Evolutionary conservation across 2,797 vertebrate genomes (phyloP), one percentile per base, ranked within the genome.

Genomic region (Poecilia picta): DNA sequence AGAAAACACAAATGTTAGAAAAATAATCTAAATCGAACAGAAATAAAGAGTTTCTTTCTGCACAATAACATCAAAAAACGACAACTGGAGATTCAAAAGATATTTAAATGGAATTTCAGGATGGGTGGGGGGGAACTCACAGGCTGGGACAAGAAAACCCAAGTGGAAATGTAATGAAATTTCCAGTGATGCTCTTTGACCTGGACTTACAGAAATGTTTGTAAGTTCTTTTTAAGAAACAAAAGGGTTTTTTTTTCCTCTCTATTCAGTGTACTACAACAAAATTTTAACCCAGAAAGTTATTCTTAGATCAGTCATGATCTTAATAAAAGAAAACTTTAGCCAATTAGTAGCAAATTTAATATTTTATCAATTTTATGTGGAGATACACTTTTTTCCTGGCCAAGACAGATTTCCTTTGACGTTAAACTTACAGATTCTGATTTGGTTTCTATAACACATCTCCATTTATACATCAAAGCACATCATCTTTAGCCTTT

Each of bases 1-100:
- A 86, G 5, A 81, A 75, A 68, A 66, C 0, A 66, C 1, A 47
- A 36, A 76, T 31, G 70, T 91, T 81, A 91, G 49, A 79, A 7
- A 7, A 46, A 39, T 41, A 28, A 66, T 36, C 16, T 66, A 23
- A 11, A 62, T 2, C 20, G 23, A 51, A 23, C 49, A 51, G 20
- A 23, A 51, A 23, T 23, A 51, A 51, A 25, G 2, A 25, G 23
- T 51, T 25, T 51, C 49, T 51, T 51, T 25, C 8, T 23, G 20
- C 8, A 53, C 23, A 25, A 25, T 23, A 53, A 25, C 55, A n/a
- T 28, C 1, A 59, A 28, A 57, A 59, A 31, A 5, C n/a, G 1
- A 53, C 51, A 25, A 18, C 4, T 4, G 23, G 39, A 70, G 23
- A 41, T 33, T 70, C 4, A 70, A 70, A 4, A 70, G 39, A 23